phyloP scores from a whole-genome alignment of 1,140 invertebrate species.

The Drosophila sturtevanti region DNA sequence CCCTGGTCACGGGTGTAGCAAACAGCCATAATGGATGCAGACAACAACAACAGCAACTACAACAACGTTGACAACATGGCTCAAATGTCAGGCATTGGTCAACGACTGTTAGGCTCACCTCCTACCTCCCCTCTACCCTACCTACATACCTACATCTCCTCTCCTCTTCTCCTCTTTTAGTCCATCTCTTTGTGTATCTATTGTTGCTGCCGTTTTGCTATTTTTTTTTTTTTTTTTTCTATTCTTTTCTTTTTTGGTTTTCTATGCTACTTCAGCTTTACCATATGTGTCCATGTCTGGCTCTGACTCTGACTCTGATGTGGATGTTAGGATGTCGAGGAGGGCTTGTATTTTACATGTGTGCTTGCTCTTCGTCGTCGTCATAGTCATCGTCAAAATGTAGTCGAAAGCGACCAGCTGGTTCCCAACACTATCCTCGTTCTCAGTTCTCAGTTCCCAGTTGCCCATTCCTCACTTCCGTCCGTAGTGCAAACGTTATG shows the following conservation, averaged over 20 bases:
- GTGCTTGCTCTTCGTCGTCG: constrained; percentile 25
- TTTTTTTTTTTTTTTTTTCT: constrained; percentile 37
- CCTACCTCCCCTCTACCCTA: too few species aligned
- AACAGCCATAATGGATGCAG: constrained; percentile 75
- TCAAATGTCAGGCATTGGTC: constrained; percentile 78
- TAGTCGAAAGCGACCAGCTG: background rate
- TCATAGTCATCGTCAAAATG: constrained; percentile 13
- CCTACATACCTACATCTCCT: background rate
- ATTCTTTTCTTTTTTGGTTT: constrained; percentile 33
- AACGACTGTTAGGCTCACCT: constrained; percentile 55
- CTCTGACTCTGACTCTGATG: constrained; percentile 44
- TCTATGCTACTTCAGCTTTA: constrained; percentile 29
- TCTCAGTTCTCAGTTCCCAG: background rate
- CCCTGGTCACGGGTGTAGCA: constrained; percentile 40
- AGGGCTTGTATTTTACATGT: constrained; percentile 64
- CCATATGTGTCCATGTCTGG: constrained; percentile 51
- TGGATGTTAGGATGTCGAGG: constrained; percentile 55
- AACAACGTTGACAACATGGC: constrained; percentile 74
- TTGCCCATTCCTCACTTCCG: background rate
- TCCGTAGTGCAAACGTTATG: background rate
- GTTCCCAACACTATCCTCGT: background rate
- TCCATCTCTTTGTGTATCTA: constrained; percentile 31
- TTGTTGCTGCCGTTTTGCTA: constrained; percentile 27
- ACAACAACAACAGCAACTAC: constrained; percentile 45
- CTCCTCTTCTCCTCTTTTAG: background rate